Percentiles rank a stretch among this genome's conserved stretches.
These are phyloP conservation scores for Cherax destructor DNA, from an alignment of 1,140 invertebrate genomes.

Conservation along the genomic window DNA sequence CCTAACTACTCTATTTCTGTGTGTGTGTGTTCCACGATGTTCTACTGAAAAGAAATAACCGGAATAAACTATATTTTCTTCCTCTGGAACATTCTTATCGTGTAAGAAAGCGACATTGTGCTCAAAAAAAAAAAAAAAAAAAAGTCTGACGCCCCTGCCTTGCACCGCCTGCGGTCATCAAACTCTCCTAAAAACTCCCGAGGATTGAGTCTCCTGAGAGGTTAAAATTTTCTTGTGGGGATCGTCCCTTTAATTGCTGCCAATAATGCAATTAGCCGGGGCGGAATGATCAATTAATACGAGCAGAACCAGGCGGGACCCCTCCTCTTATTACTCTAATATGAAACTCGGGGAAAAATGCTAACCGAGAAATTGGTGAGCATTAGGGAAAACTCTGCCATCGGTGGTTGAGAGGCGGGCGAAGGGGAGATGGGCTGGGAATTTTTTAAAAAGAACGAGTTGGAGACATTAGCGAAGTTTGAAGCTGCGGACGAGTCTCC, in stretches of 20 bases:
- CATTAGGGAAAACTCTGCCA: constrained; percentile 50
- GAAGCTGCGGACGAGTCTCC: too few species aligned
- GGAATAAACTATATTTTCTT: too few species aligned
- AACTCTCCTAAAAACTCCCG: constrained; percentile 26
- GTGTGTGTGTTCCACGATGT: too few species aligned
- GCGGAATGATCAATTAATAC: constrained; percentile 67
- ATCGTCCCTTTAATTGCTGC: constrained; percentile 65
- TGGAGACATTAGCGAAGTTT: too few species aligned
- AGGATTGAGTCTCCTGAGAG: constrained; percentile 42
- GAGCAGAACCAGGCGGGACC: constrained; percentile 23
- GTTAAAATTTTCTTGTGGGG: constrained; percentile 49
- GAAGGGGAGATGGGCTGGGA: neutral
- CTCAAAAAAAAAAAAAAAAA: too few species aligned
- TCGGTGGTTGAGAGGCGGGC: neutral
- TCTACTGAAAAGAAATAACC: too few species aligned
- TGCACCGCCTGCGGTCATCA: neutral
- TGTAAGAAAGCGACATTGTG: too few species aligned
- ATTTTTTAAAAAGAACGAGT: too few species aligned
- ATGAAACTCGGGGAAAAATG: constrained; percentile 40
- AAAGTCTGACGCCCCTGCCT: neutral
- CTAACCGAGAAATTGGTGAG: constrained; percentile 46
- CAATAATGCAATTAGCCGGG: constrained; percentile 65
- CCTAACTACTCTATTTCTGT: too few species aligned
- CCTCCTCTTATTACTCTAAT: constrained; percentile 42
- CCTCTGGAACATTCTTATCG: too few species aligned